Conservation (phyloP, 2,888 invertebrate species). For the Polyploca ridens region DNA sequence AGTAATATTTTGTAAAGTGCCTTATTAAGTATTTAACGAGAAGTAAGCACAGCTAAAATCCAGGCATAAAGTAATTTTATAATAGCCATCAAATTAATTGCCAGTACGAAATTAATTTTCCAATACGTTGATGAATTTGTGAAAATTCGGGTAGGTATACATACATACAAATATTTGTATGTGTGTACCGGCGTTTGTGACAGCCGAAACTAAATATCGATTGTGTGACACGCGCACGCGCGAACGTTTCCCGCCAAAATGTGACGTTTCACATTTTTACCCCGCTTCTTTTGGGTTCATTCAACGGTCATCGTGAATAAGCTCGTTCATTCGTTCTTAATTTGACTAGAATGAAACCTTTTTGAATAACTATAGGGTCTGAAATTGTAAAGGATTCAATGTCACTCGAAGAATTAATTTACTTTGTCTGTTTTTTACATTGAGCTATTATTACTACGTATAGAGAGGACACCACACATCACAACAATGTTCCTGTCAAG, state of each 20-base stretch:
- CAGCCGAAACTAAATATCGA: conserved; percentile 66
- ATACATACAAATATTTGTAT: not conserved
- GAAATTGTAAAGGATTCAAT: no score
- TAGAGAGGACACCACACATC: no score
- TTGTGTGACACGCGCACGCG: conserved; percentile 62
- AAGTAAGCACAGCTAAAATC: no score
- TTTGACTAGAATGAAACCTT: conserved; percentile 36
- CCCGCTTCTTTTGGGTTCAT: conserved; percentile 33
- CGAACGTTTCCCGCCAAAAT: conserved; percentile 70
- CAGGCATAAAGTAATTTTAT: not conserved
- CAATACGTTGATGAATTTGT: not conserved
- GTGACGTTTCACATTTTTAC: conserved; percentile 49
- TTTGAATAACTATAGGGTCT: conserved; percentile 22
- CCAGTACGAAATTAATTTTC: not conserved
- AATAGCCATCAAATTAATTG: no score
- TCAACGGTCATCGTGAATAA: conserved; percentile 36
- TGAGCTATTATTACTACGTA: no score
- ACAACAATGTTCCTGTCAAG: no score
- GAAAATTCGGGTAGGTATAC: conserved; percentile 1
- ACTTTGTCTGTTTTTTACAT: no score
- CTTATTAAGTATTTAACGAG: no score
- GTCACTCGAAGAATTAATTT: no score
- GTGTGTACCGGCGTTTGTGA: conserved; percentile 38
- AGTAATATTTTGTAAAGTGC: no score
- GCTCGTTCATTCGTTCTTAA: conserved; percentile 40